A percentile compares a stretch with the other conserved stretches of the same genome.
Evolutionary conservation across 2,888 invertebrate species (phyloP).

Genomic region (Panopea generosa): DNA sequence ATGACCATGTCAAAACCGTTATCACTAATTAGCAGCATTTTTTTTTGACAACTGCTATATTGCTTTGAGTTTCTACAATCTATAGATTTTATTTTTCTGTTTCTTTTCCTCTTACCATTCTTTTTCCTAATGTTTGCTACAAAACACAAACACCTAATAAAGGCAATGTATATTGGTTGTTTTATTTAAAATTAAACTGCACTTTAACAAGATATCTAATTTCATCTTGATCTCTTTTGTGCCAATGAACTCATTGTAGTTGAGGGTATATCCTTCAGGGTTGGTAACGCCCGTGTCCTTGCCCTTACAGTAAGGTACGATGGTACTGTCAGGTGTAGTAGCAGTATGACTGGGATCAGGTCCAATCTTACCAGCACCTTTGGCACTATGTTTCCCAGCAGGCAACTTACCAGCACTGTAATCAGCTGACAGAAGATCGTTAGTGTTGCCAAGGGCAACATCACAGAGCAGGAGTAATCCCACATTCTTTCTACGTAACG

Average conservation of each 20-base stretch:
- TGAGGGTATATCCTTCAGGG: constrained; percentile 83
- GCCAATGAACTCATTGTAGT: constrained; percentile 87
- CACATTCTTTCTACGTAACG: constrained; percentile 82
- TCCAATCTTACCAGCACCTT: constrained; percentile 84
- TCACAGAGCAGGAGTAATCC: constrained; percentile 86
- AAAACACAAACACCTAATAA: no score
- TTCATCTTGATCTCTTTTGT: constrained; percentile 85
- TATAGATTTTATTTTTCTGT: no score
- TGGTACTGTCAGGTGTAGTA: constrained; percentile 80
- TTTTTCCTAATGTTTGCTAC: no score
- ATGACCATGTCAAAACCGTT: no score
- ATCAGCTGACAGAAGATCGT: constrained; percentile 84
- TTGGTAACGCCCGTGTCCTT: constrained; percentile 77
- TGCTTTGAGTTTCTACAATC: no score
- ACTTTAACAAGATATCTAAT: constrained; percentile 86
- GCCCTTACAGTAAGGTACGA: constrained; percentile 85
- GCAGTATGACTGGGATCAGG: constrained; percentile 82
- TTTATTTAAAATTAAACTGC: constrained; percentile 85
- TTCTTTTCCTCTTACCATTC: no score
- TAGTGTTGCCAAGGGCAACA: constrained; percentile 84
- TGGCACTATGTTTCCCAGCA: constrained; percentile 84
- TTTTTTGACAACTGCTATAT: no score
- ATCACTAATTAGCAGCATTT: no score
- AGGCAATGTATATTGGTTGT: no score
- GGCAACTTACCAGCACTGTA: constrained; percentile 85